These are phyloP conservation scores for Oligia strigilis DNA, from an alignment of 2,888 invertebrate genomes.

Conservation along the genomic window DNA sequence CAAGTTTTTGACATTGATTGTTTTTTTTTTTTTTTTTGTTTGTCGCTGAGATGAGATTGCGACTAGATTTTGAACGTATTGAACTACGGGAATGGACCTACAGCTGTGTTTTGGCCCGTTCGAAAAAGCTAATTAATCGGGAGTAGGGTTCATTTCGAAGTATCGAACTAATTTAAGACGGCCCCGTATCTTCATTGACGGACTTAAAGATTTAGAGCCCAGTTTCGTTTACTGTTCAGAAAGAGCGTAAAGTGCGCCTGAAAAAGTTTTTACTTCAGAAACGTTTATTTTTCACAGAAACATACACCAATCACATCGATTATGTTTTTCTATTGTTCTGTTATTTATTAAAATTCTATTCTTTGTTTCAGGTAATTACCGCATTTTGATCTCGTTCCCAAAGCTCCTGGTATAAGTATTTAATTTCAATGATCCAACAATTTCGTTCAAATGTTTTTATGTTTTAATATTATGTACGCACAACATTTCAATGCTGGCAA, in stretches of 20 bases:
- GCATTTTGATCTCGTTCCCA: slow-evolving; percentile 1
- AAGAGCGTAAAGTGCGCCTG: neutral
- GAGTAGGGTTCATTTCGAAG: no score
- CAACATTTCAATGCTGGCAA: slow-evolving; percentile 20
- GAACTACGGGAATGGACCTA: no score
- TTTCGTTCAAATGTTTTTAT: slow-evolving; percentile 10
- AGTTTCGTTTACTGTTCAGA: neutral
- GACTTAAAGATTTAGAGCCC: neutral
- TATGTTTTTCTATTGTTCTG: neutral
- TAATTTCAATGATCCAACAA: neutral
- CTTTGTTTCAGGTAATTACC: slow-evolving; percentile 52
- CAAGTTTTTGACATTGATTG: no score
- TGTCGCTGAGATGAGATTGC: no score
- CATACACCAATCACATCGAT: neutral
- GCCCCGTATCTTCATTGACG: neutral
- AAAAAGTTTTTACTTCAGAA: neutral
- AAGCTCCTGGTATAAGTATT: slow-evolving; percentile 26
- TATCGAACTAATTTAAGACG: no score
- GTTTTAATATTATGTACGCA: neutral
- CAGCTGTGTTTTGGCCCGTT: no score
- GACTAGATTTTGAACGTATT: no score
- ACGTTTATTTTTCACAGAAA: neutral
- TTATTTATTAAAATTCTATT: slow-evolving; percentile 12
- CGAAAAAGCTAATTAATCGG: no score
- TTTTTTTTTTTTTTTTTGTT: no score